Evolutionary conservation across 1,140 invertebrate genomes (phyloP), one percentile per base, ranked within the genome.

Genomic region (Drosophila orosa): DNA sequence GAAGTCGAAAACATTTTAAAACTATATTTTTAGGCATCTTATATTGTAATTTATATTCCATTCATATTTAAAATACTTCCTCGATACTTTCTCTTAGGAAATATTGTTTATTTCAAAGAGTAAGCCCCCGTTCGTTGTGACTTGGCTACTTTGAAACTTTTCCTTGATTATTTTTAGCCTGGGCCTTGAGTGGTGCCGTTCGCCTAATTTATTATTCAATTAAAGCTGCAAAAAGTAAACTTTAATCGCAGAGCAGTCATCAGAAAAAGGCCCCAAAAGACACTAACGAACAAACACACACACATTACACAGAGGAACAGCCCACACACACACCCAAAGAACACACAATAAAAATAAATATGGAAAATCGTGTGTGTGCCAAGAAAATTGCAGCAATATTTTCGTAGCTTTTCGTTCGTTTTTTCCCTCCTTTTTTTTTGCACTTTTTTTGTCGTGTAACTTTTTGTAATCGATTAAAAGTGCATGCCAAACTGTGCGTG

Each of bases 141-240:
- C 19, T 12, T 45, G 13, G 22, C 13, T 15, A 7, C 22, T 17
- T 24, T 57, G 50, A n/a, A 17, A 12, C 22, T 57, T 42, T 74
- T 42, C 9, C 25, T 13, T 33, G 66, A 17, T 52, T 59, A 52
- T 75, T 54, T 75, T 27, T 57, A 17, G 22, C 42, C 50, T 40
- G 67, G 42, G 74, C 62, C 74, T 52, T 56, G 50, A 35, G 19
- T 52, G 40, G 67, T 74, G 78, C 75, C 83, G 73, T 83, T 86
- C 83, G 71, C 83, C 52, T 86, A 87, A 86, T 87, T 87, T 86
- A 86, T 86, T 86, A 87, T 86, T 86, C 83, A 86, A 86, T 86
- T 86, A 86, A 86, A 86, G 72, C 79, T 50, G 71, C 79, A 66
- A 83, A 86, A 86, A 87, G 86, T 76, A 79, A 87, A 86, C 79